A percentile compares a stretch with the other conserved stretches of the same genome.
These are phyloP conservation scores for Synchiropus splendidus DNA, from an alignment of 2,113 vertebrate genomes.

Conservation along the genomic window DNA sequence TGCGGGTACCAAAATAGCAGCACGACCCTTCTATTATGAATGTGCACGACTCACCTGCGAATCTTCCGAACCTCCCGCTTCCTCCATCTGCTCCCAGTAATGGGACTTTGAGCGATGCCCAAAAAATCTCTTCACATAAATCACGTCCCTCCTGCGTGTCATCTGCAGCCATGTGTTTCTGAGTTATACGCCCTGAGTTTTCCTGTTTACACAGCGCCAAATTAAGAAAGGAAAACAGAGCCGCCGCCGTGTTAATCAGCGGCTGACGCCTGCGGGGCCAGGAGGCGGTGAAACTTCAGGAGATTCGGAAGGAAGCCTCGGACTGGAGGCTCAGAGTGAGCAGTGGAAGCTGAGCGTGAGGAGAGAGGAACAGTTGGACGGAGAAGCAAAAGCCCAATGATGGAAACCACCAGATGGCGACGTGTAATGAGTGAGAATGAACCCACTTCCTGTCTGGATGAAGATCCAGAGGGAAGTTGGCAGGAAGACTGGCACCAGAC, in stretches of 20 bases:
- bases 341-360: too few species aligned
- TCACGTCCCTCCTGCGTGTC: slow-evolving; percentile 13
- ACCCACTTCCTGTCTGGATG: too few species aligned
- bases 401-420: too few species aligned
- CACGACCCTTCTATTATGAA: slow-evolving; percentile 9
- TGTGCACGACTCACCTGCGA: slow-evolving; percentile 33
- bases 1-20: slow-evolving; percentile 32
- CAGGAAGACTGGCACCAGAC: too few species aligned
- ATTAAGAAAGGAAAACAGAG: slow-evolving; percentile 20
- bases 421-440: too few species aligned
- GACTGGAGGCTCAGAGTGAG: too few species aligned
- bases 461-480: too few species aligned
- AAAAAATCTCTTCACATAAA: slow-evolving; percentile 20
- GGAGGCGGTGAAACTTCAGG: too few species aligned
- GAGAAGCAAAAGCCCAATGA: too few species aligned
- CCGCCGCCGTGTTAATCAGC: slow-evolving; percentile 14
- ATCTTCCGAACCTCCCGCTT: slow-evolving; percentile 21
- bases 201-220: slow-evolving; percentile 10
- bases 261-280: background rate
- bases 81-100: slow-evolving; percentile 29
- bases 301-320: too few species aligned
- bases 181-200: slow-evolving; percentile 2
- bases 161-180: slow-evolving; percentile 1
- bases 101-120: slow-evolving; percentile 8
- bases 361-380: too few species aligned